These are phyloP conservation scores for Hippasteria phrygiana DNA, from an alignment of 53 echinoderm and acorn worm genomes.

Conservation along the genomic window DNA sequence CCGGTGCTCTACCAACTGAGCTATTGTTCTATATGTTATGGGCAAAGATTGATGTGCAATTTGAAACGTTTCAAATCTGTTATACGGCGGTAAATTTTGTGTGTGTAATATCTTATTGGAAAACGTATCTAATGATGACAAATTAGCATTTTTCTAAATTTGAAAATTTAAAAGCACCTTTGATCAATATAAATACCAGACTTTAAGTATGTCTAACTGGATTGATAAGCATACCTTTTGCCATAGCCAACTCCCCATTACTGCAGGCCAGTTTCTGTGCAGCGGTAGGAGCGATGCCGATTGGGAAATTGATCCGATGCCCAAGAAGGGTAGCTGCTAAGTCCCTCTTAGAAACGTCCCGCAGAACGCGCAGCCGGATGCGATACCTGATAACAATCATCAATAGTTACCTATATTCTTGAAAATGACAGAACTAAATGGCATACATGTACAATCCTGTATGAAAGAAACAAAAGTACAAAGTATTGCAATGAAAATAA, in stretches of 20 bases:
- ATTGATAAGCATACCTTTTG: constrained; percentile 32
- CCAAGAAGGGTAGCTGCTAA: constrained; percentile 62
- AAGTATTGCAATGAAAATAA: too few relatives aligned
- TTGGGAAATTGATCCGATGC: constrained; percentile 50
- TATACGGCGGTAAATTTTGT: too few relatives aligned
- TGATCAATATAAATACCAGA: neutral
- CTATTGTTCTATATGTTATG: too few relatives aligned
- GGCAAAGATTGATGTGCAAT: too few relatives aligned
- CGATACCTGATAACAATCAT: constrained; percentile 49
- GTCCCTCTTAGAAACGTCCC: constrained; percentile 69
- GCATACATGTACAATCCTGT: neutral
- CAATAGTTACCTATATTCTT: neutral
- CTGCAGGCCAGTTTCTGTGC: constrained; percentile 46
- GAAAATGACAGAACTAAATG: neutral
- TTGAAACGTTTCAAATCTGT: too few relatives aligned
- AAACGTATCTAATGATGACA: too few relatives aligned
- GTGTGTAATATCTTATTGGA: too few relatives aligned
- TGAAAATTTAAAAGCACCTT: neutral
- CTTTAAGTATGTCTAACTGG: neutral
- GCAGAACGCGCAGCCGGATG: constrained; percentile 50
- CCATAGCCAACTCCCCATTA: constrained; percentile 67
- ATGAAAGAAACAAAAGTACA: too few relatives aligned
- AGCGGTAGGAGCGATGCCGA: constrained; percentile 60
- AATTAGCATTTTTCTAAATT: neutral
- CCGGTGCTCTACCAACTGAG: too few relatives aligned